Evolutionary conservation across 2,113 vertebrate genomes (phyloP).

Genomic region (Gallinago jamesoni): DNA sequence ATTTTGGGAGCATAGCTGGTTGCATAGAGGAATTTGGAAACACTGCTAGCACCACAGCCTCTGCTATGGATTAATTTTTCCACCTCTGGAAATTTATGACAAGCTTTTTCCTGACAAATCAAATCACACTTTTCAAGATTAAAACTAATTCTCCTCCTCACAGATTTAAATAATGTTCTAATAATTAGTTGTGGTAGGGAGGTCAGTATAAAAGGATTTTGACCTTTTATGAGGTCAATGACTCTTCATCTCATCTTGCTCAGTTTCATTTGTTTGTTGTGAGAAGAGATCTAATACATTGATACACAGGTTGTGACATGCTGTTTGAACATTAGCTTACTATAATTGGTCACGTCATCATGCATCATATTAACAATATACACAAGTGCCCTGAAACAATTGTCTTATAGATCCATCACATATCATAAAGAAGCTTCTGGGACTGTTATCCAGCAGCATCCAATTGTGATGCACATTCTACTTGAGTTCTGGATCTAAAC

Average conservation of each 20-base stretch:
- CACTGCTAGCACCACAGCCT: background rate
- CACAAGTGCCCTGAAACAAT: constrained; percentile 88
- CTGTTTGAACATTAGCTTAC: constrained; percentile 87
- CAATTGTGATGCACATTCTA: constrained; percentile 70
- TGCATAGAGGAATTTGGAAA: background rate
- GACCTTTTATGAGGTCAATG: constrained; percentile 79
- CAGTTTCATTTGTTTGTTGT: constrained; percentile 83
- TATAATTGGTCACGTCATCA: constrained; percentile 93
- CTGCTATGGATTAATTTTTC: background rate
- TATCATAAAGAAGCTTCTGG: constrained; percentile 81
- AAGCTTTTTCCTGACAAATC: constrained; percentile 19
- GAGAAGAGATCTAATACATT: constrained; percentile 84
- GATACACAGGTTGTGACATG: constrained; percentile 94
- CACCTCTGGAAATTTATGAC: background rate
- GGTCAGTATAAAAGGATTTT: constrained; percentile 32
- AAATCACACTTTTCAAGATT: background rate
- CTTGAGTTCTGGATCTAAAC: constrained; percentile 66
- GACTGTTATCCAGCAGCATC: constrained; percentile 77
- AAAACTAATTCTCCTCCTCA: background rate
- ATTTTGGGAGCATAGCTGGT: background rate
- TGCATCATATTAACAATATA: constrained; percentile 90
- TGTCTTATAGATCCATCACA: constrained; percentile 89
- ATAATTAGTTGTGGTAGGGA: background rate
- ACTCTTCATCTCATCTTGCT: constrained; percentile 71
- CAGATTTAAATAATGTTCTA: background rate